Conservation (phyloP, 2,888 invertebrate species). For the Plagodis pulveraria region DNA sequence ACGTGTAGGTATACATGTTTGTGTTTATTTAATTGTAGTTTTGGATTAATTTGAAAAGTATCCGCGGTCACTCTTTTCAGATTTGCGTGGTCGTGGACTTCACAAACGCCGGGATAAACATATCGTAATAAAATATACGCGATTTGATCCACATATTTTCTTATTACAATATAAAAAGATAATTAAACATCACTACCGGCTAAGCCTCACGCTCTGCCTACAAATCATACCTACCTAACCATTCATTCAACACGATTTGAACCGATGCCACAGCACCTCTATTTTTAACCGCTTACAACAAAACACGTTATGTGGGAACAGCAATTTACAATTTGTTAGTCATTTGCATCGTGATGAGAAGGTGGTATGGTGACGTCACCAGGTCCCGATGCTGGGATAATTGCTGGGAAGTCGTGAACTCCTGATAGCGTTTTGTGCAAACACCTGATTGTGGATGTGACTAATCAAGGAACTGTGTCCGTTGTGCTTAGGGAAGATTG, state of each 20-base stretch:
- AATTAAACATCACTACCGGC: conserved; percentile 2
- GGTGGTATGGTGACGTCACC: conserved; percentile 56
- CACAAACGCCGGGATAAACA: too few species aligned
- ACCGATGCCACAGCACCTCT: conserved; percentile 32
- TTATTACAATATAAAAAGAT: too few species aligned
- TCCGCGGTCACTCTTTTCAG: too few species aligned
- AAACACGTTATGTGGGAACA: conserved; percentile 31
- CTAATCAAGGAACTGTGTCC: conserved; percentile 67
- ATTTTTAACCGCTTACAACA: conserved; percentile 38
- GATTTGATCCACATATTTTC: too few species aligned
- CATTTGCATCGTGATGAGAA: conserved; percentile 63
- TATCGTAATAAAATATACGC: too few species aligned
- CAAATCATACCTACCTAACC: conserved; percentile 24
- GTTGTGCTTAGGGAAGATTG: conserved; percentile 30
- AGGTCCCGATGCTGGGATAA: conserved; percentile 58
- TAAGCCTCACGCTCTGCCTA: conserved; percentile 17
- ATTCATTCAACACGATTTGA: conserved; percentile 38
- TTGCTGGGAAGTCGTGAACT: conserved; percentile 67
- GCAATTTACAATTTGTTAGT: conserved; percentile 46
- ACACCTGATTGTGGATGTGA: conserved; percentile 68
- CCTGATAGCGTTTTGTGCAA: conserved; percentile 67
- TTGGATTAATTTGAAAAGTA: too few species aligned
- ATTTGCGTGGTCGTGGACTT: too few species aligned
- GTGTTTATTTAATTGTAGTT: too few species aligned
- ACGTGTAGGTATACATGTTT: too few species aligned